These are phyloP conservation scores for Atrichornis clamosus DNA, from an alignment of 2,113 vertebrate genomes.

Conservation along the genomic window DNA sequence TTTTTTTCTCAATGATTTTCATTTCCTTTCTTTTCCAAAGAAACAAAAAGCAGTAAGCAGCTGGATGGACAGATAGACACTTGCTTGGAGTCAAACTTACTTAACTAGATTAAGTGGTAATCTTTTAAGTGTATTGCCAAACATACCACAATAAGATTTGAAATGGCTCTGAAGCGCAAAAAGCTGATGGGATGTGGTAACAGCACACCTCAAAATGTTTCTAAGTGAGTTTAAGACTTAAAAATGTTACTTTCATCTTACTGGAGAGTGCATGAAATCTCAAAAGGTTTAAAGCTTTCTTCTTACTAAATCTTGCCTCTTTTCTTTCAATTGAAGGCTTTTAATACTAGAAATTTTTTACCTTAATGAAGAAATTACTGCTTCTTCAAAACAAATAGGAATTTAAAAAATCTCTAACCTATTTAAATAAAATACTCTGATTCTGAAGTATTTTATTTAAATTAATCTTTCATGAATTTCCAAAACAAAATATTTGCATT, in stretches of 20 bases:
- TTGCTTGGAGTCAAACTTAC: conserved; percentile 72
- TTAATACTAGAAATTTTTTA: not conserved
- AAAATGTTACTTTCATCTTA: conserved; percentile 68
- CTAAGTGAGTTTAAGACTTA: conserved; percentile 30
- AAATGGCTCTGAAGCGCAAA: conserved; percentile 54
- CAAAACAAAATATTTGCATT: not conserved
- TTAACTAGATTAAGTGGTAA: conserved; percentile 74
- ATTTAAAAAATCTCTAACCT: not conserved
- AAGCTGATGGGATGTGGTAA: conserved; percentile 47
- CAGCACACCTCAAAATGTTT: conserved; percentile 55
- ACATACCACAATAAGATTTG: conserved; percentile 61
- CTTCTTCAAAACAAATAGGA: not conserved
- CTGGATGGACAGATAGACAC: conserved; percentile 64
- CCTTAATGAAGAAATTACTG: conserved; percentile 4
- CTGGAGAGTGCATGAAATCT: conserved; percentile 11
- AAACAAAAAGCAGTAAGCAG: conserved; percentile 50
- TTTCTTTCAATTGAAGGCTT: not conserved
- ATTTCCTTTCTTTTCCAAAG: conserved; percentile 59
- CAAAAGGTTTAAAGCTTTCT: conserved; percentile 12
- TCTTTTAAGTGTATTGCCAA: conserved; percentile 78
- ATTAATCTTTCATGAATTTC: conserved; percentile 9
- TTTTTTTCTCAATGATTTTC: conserved; percentile 16
- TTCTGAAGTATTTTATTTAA: too few species aligned
- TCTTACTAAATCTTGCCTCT: not conserved
- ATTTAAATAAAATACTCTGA: not conserved